phyloP scores from a whole-genome alignment of 1,140 invertebrate species.

The Zaprionus ghesquierei region DNA sequence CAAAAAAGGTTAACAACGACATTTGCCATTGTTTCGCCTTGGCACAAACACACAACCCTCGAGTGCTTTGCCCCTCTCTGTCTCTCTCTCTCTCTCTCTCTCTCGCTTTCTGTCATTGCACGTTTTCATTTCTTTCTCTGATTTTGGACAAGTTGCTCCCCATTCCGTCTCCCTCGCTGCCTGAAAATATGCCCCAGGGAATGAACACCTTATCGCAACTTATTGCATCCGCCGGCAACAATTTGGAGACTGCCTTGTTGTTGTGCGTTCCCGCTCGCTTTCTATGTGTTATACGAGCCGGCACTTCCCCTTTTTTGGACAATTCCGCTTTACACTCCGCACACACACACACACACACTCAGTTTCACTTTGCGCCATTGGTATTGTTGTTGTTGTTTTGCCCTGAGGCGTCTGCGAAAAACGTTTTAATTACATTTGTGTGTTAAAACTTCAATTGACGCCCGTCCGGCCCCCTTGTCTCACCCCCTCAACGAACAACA shows the following conservation, averaged over 20 bases:
- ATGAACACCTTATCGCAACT: constrained; percentile 80
- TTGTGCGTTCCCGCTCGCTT: constrained; percentile 1
- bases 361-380: constrained; percentile 52
- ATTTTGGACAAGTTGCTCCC: constrained; percentile 74
- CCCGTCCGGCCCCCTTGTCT: neutral
- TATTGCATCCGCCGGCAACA: constrained; percentile 80
- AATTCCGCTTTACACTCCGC: constrained; percentile 43
- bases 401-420: constrained; percentile 75
- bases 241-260: constrained; percentile 72
- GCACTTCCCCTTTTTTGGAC: constrained; percentile 63
- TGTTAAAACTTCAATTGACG: constrained; percentile 81
- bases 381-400: constrained; percentile 50
- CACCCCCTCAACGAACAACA: neutral
- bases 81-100: neutral
- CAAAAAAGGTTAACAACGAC: constrained; percentile 78
- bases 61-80: neutral
- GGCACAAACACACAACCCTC: constrained; percentile 52
- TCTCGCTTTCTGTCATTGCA: constrained; percentile 6
- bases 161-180: neutral
- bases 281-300: constrained; percentile 25
- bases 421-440: constrained; percentile 81
- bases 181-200: constrained; percentile 64
- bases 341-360: constrained; percentile 28
- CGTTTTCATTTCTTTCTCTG: constrained; percentile 65
- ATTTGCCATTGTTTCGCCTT: constrained; percentile 72